Conservation (phyloP, 2,113 vertebrate species). For the Miniopterus natalensis region DNA sequence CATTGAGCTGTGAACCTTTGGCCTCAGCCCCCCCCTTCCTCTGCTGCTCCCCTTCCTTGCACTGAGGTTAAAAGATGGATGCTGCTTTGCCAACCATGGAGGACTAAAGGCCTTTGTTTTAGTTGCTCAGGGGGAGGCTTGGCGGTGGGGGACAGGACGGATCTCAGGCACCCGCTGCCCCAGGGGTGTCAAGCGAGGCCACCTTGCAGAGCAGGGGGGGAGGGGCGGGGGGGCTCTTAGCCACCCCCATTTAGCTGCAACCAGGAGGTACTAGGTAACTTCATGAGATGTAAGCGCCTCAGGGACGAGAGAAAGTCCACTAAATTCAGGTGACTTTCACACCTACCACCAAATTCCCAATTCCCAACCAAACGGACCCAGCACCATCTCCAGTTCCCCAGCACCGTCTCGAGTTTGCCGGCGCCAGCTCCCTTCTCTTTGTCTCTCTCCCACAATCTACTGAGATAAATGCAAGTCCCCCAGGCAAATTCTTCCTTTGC, state of each 20-base stretch:
- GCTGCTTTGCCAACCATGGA: rapidly evolving
- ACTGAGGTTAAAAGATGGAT: rapidly evolving
- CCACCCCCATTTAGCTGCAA: not conserved
- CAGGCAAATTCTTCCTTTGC: slow-evolving; percentile 73
- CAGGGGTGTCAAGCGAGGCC: rapidly evolving
- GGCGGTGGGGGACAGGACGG: not conserved
- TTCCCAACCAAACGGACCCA: not conserved
- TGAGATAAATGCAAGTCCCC: slow-evolving; percentile 81
- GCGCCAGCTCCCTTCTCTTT: slow-evolving; percentile 41
- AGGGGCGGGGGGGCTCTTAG: not conserved
- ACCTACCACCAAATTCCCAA: not conserved
- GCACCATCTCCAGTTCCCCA: not conserved
- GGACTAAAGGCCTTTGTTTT: not conserved
- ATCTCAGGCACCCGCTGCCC: rapidly evolving
- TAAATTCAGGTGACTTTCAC: not conserved
- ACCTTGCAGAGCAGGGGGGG: no score
- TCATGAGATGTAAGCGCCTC: not conserved
- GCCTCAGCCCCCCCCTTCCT: not conserved
- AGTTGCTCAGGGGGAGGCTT: not conserved
- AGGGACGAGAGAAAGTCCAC: not conserved
- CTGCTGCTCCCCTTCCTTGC: not conserved
- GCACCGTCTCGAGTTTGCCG: slow-evolving; percentile 55
- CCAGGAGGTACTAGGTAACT: not conserved
- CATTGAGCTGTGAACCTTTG: not conserved
- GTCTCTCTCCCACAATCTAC: slow-evolving; percentile 68